Base-by-base conservation (phyloP, 2,113 vertebrate genomes). In the Nipponia nippon region DNA sequence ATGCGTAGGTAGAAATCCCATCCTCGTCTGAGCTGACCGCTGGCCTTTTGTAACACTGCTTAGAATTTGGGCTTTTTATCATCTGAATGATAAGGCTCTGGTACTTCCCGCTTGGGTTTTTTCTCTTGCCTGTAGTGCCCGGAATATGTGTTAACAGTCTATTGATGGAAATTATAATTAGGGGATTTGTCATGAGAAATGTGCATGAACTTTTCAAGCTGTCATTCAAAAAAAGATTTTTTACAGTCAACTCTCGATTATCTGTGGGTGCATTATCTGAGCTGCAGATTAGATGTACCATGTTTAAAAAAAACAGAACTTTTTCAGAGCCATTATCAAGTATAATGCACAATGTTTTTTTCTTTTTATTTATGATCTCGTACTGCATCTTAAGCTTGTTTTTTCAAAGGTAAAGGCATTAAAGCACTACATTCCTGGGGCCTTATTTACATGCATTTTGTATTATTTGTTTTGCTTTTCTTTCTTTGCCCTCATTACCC, bases 81-180 rank as follows among this genome's bases (percentile, higher is more conserved):
- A 70, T 75, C 73, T 58, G 50, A 85, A 69, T 0, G 11, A 80
- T 76, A 89, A 93, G 52, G 49, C 73, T 89, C 40, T 76, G 78
- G 62, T 83, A 78, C 89, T 96, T 95, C 75, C 91, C n/a, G 3
- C 84, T 73, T 79, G 84, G 32, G 6, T 90, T 90, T 95, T 96
- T 94, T 58, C 53, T 94, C 18, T 70, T 85, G 78, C 72, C 59
- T 85, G 42, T 91, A 73, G 59, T 93, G 59, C 85, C 70, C 2
- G 1, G 89, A 94, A 94, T 93, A 90, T 52, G 30, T 83, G 47
- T 91, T 94, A 94, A 46, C 78, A 83, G 59, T 81, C 63, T 94
- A 90, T 86, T 94, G 95, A 94, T 97, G 91, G 87, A 95, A 97
- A 95, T 96, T 81, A 96, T 96, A 96, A 97, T 97, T 83, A 97